Evolutionary conservation across 2,888 invertebrate species (phyloP), one percentile per base, ranked within the genome.

Genomic region (Dasypogon diadema): DNA sequence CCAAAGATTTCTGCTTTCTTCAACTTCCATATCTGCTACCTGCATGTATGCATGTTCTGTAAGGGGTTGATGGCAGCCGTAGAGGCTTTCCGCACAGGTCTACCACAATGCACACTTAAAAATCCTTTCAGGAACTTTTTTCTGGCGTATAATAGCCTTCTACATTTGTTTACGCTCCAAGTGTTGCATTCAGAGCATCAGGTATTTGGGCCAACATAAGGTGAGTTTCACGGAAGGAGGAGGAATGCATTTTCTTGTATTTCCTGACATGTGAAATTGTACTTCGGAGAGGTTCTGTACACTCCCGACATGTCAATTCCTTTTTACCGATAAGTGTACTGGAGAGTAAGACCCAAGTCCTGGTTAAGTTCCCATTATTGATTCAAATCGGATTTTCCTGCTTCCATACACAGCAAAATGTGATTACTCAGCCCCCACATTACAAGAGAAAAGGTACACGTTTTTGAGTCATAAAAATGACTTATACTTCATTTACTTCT

Each of bases 91-190:
- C 37, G 24, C 18, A 51, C 16, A 12, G 54, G 70, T 51, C 54
- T 54, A 54, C 70, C 54, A 70, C 70, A 70, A 70, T 70, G 54
- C 54, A 70, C 70, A 70, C 70, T 70, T 54, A 51, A 70, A 51
- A 70, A 56, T 54, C 54, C 54, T 54, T 54, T 54, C 21, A 54
- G 14, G 21, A 14, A 18, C 16, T 22, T 63, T 48, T 70, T 12
- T 54, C 21, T 8, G 54, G 21, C 51, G 54, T 16, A 51, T 70
- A 70, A 70, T 70, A 54, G 70, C 54, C 34, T 70, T 54, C n/a
- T 70, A 48, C 70, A 70, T 70, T 70, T 70, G 54, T 70, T 70
- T 70, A 70, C 54, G 70, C 70, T 70, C 34, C 70, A 70, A 70
- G 70, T 70, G 70, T 70, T 70, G 70, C 70, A 70, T 65, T 65